Conservation (phyloP, 2,113 vertebrate genomes). For the Dasyprocta punctata region DNA sequence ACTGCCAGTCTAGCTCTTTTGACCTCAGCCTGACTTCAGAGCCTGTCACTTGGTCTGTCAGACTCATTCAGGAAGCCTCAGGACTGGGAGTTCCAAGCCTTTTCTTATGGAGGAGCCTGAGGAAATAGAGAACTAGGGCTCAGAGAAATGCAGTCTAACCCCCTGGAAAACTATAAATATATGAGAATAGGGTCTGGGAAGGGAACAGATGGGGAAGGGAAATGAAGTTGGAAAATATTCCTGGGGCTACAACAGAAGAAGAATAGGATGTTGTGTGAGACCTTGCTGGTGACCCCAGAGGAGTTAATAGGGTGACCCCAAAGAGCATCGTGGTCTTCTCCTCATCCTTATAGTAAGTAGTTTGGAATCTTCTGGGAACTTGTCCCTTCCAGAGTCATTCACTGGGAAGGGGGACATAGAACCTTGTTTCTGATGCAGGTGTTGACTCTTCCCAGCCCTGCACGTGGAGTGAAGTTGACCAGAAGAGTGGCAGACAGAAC, state of each 20-base stretch:
- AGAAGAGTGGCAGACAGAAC: neutral
- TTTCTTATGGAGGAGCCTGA: neutral
- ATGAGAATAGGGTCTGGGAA: neutral
- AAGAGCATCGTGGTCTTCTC: neutral
- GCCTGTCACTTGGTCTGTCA: neutral
- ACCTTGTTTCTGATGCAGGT: neutral
- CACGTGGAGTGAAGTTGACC: neutral
- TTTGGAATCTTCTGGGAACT: neutral
- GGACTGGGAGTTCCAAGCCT: neutral
- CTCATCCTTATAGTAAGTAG: neutral
- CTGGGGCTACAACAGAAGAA: neutral
- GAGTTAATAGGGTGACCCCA: neutral
- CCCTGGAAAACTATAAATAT: neutral
- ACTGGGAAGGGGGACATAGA: neutral
- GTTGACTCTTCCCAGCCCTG: neutral
- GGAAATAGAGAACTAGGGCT: neutral
- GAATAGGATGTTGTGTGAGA: neutral
- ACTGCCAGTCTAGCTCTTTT: slow-evolving; percentile 1
- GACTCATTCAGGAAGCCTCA: neutral
- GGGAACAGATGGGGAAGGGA: neutral
- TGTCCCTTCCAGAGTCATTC: neutral
- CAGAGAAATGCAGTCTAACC: neutral
- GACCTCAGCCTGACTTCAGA: neutral
- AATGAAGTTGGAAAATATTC: neutral
- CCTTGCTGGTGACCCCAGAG: neutral